Conservation (phyloP, 2,888 invertebrate genomes). For the Entomobrya multifasciata region DNA sequence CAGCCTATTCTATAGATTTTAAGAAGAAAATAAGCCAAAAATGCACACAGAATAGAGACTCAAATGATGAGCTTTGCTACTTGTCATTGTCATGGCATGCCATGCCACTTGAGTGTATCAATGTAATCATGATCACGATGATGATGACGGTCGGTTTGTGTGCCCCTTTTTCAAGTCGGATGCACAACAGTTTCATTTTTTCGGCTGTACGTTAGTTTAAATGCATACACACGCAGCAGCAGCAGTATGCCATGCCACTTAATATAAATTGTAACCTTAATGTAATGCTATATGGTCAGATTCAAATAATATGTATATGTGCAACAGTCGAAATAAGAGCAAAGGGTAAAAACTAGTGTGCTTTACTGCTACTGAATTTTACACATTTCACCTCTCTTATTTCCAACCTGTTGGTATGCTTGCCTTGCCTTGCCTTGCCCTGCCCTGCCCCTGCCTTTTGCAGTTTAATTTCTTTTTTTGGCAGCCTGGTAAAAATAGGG, state of each 20-base stretch:
- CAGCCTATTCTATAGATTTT: background rate
- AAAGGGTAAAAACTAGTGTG: background rate
- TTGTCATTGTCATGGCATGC: no score
- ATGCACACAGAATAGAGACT: background rate
- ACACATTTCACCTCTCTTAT: no score
- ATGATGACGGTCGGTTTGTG: conserved; percentile 50
- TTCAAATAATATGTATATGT: background rate
- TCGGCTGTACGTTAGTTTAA: conserved; percentile 10
- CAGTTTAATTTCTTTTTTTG: background rate
- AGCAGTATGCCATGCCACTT: background rate
- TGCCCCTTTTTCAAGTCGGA: conserved; percentile 72
- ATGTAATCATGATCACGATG: conserved; percentile 3
- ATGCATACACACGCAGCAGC: background rate
- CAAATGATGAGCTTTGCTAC: conserved; percentile 56
- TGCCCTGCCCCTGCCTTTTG: background rate
- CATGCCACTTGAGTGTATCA: conserved; percentile 54
- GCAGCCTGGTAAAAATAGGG: background rate
- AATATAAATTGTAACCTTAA: background rate
- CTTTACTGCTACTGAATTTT: background rate
- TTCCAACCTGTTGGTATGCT: background rate
- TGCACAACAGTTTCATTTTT: conserved; percentile 72
- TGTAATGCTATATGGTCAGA: no score
- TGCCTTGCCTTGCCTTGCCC: background rate
- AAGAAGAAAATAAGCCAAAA: conserved; percentile 6
- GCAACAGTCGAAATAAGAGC: background rate